These are phyloP conservation scores for Sesamia inferens DNA, from an alignment of 2,888 invertebrate genomes.

Conservation along the genomic window DNA sequence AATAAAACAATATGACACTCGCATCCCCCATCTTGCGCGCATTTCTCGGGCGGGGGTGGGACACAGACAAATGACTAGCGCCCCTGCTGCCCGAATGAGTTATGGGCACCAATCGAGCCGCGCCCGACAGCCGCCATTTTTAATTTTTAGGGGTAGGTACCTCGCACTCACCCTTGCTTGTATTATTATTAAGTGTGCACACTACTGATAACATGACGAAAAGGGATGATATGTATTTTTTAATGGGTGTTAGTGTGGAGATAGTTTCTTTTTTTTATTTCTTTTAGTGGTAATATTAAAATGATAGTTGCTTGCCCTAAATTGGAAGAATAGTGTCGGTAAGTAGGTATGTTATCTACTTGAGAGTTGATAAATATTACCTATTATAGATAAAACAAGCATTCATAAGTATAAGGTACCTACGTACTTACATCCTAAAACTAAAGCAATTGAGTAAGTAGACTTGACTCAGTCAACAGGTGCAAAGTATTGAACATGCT, in stretches of 20 bases:
- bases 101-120: slow-evolving; percentile 88
- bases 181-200: slow-evolving; percentile 78
- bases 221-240: slow-evolving; percentile 48
- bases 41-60: slow-evolving; percentile 82
- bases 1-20: slow-evolving; percentile 77
- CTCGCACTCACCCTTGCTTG: slow-evolving; percentile 79
- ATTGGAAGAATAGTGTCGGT: not conserved
- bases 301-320: not conserved
- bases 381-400: not conserved
- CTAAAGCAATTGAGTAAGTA: not conserved
- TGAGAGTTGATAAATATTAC: not conserved
- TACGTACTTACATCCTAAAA: too few species aligned
- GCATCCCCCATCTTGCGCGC: slow-evolving; percentile 82
- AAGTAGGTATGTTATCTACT: not conserved
- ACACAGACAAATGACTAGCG: slow-evolving; percentile 87
- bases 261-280: not conserved
- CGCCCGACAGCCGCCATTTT: slow-evolving; percentile 87
- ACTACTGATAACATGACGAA: slow-evolving; percentile 67
- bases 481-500: not conserved
- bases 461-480: not conserved
- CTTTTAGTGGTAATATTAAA: not conserved
- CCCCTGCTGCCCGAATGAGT: slow-evolving; percentile 86
- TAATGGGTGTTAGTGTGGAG: slow-evolving; percentile 6
- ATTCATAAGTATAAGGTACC: too few species aligned
- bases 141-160: slow-evolving; percentile 89